phyloP scores from a whole-genome alignment of 2,888 invertebrate genomes.

The Cetonia aurata region DNA sequence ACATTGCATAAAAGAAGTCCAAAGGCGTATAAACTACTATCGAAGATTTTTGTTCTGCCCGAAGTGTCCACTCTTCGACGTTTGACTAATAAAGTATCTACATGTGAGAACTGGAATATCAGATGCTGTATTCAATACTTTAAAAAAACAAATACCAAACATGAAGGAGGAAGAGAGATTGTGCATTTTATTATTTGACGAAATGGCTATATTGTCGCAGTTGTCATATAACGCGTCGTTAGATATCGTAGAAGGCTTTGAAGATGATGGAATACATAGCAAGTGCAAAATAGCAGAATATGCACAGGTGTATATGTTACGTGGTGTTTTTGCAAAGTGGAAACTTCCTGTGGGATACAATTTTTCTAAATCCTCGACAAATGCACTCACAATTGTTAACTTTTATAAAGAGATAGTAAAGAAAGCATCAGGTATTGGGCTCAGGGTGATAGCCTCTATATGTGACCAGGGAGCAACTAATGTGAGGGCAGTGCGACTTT shows the following conservation, averaged over 20 bases:
- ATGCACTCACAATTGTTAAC: background rate
- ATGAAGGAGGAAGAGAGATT: background rate
- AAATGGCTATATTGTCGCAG: too few species aligned
- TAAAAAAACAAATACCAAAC: too few species aligned
- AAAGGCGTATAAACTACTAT: conserved; percentile 5
- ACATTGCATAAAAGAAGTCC: conserved; percentile 18
- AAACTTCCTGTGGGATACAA: background rate
- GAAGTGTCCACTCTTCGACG: too few species aligned
- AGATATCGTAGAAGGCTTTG: conserved; percentile 6
- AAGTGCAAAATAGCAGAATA: background rate
- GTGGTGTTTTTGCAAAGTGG: conserved; percentile 7
- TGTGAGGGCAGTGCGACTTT: background rate
- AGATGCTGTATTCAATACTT: too few species aligned
- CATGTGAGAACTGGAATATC: too few species aligned
- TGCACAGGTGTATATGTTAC: background rate
- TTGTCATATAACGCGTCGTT: background rate
- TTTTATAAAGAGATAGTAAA: conserved; percentile 1
- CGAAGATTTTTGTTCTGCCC: background rate
- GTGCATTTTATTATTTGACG: too few species aligned
- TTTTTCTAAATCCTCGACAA: background rate
- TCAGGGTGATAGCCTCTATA: background rate
- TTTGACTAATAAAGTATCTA: too few species aligned
- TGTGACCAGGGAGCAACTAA: conserved; percentile 24
- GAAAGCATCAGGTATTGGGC: background rate
- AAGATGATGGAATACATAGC: background rate